Evolutionary conservation across 2,888 invertebrate genomes (phyloP).

Genomic region (Dendrolimus houi): DNA sequence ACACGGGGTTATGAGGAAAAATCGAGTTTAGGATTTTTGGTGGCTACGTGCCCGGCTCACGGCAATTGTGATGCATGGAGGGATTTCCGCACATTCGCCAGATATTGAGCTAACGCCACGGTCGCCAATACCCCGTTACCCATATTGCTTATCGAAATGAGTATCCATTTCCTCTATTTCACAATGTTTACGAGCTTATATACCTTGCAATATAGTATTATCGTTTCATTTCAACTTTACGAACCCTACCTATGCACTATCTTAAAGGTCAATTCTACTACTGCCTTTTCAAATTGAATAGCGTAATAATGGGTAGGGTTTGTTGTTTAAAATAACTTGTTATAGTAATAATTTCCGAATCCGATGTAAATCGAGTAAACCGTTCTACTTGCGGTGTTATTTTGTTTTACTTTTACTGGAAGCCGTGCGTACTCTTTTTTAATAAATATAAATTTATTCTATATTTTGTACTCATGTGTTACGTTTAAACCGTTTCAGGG

Average conservation of each 20-base stretch:
- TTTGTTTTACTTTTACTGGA: too few species aligned
- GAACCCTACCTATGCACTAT: constrained; percentile 15
- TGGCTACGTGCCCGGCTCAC: constrained; percentile 54
- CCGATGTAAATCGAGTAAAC: too few species aligned
- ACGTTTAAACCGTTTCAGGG: constrained; percentile 80
- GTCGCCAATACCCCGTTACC: constrained; percentile 35
- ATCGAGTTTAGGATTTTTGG: constrained; percentile 52
- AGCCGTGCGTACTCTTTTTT: too few species aligned
- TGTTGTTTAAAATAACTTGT: too few species aligned
- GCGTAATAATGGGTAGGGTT: too few species aligned
- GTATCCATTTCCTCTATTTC: constrained; percentile 10
- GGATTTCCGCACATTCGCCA: constrained; percentile 54
- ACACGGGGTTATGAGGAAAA: constrained; percentile 54
- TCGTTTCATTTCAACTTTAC: constrained; percentile 35
- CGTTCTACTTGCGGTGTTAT: too few species aligned
- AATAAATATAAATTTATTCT: too few species aligned
- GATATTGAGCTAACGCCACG: constrained; percentile 49
- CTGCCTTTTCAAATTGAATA: too few species aligned
- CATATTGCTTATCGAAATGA: constrained; percentile 59
- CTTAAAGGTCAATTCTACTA: too few species aligned
- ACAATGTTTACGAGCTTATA: too few species aligned
- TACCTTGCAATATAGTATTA: constrained; percentile 22
- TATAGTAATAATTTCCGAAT: too few species aligned
- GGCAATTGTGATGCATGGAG: constrained; percentile 59
- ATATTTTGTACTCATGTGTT: neutral